These are phyloP conservation scores for Macaca nemestrina DNA, from an alignment of 2,113 vertebrate species.

Conservation along the genomic window DNA sequence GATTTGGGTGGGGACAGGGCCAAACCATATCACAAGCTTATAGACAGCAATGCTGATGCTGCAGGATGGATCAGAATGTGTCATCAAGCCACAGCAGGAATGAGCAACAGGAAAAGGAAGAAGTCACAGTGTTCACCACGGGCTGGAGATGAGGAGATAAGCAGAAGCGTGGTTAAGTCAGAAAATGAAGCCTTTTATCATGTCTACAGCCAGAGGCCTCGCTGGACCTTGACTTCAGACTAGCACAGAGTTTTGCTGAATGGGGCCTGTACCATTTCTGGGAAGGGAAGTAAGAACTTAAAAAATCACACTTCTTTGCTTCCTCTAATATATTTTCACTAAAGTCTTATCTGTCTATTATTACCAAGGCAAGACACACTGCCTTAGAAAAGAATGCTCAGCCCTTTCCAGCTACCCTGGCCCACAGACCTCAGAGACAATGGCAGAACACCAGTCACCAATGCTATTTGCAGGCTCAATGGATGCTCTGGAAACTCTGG, in stretches of 20 bases:
- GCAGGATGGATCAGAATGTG: neutral
- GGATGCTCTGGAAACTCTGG: neutral
- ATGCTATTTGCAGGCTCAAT: neutral
- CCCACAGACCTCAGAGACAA: neutral
- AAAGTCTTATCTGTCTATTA: neutral
- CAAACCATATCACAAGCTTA: neutral
- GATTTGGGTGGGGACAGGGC: no score
- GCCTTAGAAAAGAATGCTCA: neutral
- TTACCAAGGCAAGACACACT: neutral
- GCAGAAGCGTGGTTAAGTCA: fast-evolving
- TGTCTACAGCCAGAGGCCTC: neutral
- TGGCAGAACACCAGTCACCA: fast-evolving
- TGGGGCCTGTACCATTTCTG: neutral
- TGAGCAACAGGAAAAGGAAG: neutral
- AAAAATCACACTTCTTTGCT: neutral
- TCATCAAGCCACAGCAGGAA: neutral
- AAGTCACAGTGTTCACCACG: fast-evolving
- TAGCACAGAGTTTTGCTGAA: neutral
- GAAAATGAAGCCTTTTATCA: neutral
- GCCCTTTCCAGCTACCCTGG: no score
- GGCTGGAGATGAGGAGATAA: neutral
- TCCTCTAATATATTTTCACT: neutral
- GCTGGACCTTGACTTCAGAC: neutral
- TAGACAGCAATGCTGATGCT: fast-evolving
- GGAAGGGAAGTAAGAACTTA: neutral